Evolutionary conservation across 2,888 invertebrate species (phyloP).

Genomic region (Anarsia innoxiella): DNA sequence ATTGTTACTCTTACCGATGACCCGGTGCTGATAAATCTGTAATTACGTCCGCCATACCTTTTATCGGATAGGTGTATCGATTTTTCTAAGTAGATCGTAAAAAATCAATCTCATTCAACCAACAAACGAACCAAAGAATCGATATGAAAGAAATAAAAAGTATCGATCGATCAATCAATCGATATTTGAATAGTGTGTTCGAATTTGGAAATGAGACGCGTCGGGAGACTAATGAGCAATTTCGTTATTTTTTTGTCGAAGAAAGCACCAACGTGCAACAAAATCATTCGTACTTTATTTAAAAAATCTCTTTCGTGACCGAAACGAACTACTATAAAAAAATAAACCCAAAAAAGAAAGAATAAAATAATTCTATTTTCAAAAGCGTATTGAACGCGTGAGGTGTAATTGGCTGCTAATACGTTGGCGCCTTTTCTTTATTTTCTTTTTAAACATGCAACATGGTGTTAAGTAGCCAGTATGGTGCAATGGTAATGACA

Average conservation of each 20-base stretch:
- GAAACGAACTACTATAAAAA: no score
- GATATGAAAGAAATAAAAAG: constrained; percentile 60
- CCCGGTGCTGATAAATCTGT: constrained; percentile 61
- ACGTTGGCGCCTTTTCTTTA: constrained; percentile 30
- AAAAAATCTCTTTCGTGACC: no score
- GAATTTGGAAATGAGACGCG: constrained; percentile 40
- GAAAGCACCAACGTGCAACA: no score
- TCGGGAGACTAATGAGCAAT: no score
- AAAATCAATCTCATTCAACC: constrained; percentile 51
- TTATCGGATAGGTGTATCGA: constrained; percentile 69
- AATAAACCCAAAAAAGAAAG: no score
- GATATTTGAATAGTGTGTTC: constrained; percentile 56
- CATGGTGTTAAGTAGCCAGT: constrained; percentile 58
- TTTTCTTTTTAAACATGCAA: constrained; percentile 28
- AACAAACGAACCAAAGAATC: constrained; percentile 59
- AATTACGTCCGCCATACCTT: constrained; percentile 63
- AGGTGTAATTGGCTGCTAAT: constrained; percentile 27
- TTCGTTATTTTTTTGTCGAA: no score
- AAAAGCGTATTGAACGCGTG: constrained; percentile 10
- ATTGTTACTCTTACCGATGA: constrained; percentile 58
- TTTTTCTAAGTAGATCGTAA: constrained; percentile 63
- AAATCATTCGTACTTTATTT: no score
- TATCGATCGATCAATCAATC: constrained; percentile 70
- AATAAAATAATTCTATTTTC: constrained; percentile 15
- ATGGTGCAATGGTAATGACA: constrained; percentile 67